These are phyloP conservation scores for Panthera tigris DNA, from an alignment of 2,113 vertebrate genomes.

Conservation along the genomic window DNA sequence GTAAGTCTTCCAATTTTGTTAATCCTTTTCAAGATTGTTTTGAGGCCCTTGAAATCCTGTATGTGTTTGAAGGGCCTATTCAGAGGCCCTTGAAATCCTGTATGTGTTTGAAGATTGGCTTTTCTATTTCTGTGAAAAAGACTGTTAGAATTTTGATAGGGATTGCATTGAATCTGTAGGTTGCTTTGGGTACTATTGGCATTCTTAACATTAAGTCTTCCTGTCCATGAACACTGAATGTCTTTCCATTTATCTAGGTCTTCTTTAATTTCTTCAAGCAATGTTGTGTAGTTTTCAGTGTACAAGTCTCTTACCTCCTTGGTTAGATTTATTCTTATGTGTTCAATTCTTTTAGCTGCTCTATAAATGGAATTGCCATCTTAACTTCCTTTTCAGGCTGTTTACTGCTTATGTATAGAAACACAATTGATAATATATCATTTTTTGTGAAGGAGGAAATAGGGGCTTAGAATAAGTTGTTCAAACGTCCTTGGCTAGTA, in stretches of 20 bases:
- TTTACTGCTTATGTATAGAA: background rate
- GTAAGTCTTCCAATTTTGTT: background rate
- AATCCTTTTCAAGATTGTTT: background rate
- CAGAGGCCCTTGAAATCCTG: background rate
- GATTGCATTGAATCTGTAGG: background rate
- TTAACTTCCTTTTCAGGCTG: slow-evolving; percentile 13
- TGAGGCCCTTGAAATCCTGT: background rate
- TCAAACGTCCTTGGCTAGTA: background rate
- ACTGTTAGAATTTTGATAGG: slow-evolving; percentile 14
- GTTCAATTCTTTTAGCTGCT: slow-evolving; percentile 32
- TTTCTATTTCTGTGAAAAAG: slow-evolving; percentile 37
- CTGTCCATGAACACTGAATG: background rate
- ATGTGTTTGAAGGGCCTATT: background rate
- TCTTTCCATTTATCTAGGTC: background rate
- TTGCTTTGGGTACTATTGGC: background rate
- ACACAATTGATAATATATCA: background rate
- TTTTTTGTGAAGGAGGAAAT: slow-evolving; percentile 28
- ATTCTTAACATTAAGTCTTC: background rate
- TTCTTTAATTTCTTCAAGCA: slow-evolving; percentile 37
- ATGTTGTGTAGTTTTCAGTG: background rate
- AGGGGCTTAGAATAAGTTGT: background rate
- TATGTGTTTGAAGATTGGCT: background rate
- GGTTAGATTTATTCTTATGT: slow-evolving; percentile 10
- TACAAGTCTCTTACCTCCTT: background rate
- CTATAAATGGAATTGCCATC: background rate